phyloP scores from a whole-genome alignment of 2,797 vertebrate genomes.

The Dromococcyx pavoninus region DNA sequence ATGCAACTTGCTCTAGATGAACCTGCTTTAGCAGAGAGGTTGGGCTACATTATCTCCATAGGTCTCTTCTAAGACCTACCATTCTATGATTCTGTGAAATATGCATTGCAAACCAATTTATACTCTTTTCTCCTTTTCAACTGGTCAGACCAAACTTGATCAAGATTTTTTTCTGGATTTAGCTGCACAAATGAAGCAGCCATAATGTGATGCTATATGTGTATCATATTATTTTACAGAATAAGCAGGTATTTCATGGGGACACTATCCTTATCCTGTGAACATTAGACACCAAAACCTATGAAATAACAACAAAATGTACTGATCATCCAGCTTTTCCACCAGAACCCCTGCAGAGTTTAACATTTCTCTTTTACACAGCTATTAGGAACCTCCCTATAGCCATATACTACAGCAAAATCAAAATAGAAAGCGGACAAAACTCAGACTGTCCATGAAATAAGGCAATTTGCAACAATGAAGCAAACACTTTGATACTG shows the following conservation, averaged over 20 bases:
- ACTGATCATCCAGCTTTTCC: neutral
- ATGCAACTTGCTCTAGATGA: no score
- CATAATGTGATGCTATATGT: neutral
- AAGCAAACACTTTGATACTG: neutral
- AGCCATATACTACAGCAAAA: neutral
- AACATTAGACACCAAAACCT: neutral
- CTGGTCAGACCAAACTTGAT: neutral
- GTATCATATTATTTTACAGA: neutral
- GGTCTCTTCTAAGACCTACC: no score
- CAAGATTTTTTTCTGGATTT: neutral
- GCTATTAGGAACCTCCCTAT: neutral
- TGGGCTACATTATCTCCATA: no score
- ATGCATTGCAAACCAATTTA: neutral
- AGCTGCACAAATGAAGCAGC: neutral
- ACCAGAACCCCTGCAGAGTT: neutral
- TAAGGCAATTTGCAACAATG: neutral
- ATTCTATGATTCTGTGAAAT: neutral
- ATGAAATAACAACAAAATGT: neutral
- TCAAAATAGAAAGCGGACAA: neutral
- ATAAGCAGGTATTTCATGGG: neutral
- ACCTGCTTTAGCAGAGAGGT: no score
- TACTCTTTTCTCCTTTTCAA: neutral
- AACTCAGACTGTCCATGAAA: neutral
- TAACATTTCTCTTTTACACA: neutral
- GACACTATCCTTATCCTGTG: neutral